Base-by-base conservation (phyloP, 2,888 invertebrate species). In the Stratiomys singularior region DNA sequence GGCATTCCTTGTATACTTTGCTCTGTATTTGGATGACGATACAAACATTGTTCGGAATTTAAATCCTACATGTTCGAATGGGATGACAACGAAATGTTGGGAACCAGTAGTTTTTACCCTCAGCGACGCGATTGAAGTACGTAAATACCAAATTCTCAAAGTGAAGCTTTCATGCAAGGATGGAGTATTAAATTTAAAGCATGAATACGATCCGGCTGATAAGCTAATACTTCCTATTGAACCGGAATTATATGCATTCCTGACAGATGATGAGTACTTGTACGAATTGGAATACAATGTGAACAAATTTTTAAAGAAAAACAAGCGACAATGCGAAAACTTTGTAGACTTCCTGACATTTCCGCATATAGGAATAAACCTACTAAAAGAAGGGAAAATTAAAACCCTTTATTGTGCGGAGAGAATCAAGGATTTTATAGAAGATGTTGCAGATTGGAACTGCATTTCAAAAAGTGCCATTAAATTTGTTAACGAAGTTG, bases 321-420 rank as follows among this genome's bases (percentile, higher is more conserved):
- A 77, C 15, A 66, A 47, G 28, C 30, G 47, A 23, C 76, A 77
- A 44, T 76, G 47, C 37, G 23, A 63, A 58, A 66, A 46, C 37
- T 46, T 80, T n/a, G 79, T 64, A 2, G 80, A 80, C 52, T 80
- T 80, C 72, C 47, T 78, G 5, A 67, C 76, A 60, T 80, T 80
- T 67, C 80, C 80, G 0, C 80, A 80, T 60, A 78, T 79, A 56
- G 80, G 80, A 11, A 79, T 80, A 9, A 80, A 80, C 69, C 74
- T 80, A 13, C 52, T 80, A 11, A 79, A 79, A 52, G 80, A 80
- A 69, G 74, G 76, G 28, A 78, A 78, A 56, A 76, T 80, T n/a
- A 13, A 46, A 21, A 78, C 76, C 28, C 60, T 80, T 11, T 80
- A 79, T 69, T 80, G 80, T 69, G 56, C 64, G 3, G 74, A 46